A percentile compares a stretch with the other conserved stretches of the same genome.
These are phyloP conservation scores for Caranx melampygus DNA, from an alignment of 2,113 vertebrate genomes.

Conservation along the genomic window DNA sequence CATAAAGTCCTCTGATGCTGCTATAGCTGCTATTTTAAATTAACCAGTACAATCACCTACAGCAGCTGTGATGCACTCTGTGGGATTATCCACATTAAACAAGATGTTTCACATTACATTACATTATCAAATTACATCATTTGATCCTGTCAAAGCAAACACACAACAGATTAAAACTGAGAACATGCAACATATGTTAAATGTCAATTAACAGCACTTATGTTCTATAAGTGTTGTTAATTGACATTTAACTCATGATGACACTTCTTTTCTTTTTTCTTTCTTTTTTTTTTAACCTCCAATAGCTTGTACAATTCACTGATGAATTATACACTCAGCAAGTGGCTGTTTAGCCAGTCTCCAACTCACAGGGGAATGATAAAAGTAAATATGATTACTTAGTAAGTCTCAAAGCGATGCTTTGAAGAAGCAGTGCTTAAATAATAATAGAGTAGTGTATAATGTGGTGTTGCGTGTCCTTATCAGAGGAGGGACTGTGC, in stretches of 20 bases:
- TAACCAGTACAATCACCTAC: neutral
- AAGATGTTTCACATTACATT: neutral
- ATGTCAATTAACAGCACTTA: no score
- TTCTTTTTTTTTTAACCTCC: neutral
- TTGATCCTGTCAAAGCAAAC: neutral
- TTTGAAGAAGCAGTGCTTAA: constrained; percentile 4
- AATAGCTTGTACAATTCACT: neutral
- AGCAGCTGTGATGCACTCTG: neutral
- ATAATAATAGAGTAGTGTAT: constrained; percentile 7
- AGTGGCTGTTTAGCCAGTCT: constrained; percentile 39
- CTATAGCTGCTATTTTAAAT: neutral
- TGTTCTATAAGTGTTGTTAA: neutral
- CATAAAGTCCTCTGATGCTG: neutral
- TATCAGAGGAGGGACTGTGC: constrained; percentile 13
- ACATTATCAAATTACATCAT: neutral
- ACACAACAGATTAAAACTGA: no score
- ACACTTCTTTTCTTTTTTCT: neutral
- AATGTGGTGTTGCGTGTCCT: constrained; percentile 2
- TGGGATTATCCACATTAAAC: neutral
- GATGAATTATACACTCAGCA: constrained; percentile 26
- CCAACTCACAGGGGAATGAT: constrained; percentile 13
- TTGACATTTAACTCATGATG: neutral
- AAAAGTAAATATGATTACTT: constrained; percentile 16
- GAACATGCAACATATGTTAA: no score
- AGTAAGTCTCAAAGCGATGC: neutral